Percentiles rank a stretch among this genome's conserved stretches.
phyloP scores from a whole-genome alignment of 1,140 invertebrate genomes.

The Drosophila setifemur region DNA sequence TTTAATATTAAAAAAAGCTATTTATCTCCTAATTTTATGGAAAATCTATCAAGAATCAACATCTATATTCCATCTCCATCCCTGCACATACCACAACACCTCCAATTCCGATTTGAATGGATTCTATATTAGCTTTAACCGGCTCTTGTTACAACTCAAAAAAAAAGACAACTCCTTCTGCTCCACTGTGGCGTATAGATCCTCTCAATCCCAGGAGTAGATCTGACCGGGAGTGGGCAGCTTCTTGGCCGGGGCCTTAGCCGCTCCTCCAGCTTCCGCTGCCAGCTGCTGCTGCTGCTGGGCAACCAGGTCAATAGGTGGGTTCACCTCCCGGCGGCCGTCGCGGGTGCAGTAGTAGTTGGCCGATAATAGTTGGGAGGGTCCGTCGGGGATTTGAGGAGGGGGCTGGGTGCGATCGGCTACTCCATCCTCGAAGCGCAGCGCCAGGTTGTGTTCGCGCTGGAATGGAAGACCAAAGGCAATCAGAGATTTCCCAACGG shows the following conservation, averaged over 20 bases:
- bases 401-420: constrained; percentile 88
- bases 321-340: constrained; percentile 87
- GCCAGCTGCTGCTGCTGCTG: constrained; percentile 53
- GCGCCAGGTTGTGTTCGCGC: constrained; percentile 85
- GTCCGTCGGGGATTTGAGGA: constrained; percentile 89
- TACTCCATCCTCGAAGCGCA: constrained; percentile 86
- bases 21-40: no score
- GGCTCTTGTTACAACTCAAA: constrained; percentile 30
- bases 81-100: neutral
- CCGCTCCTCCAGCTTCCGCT: constrained; percentile 16
- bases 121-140: constrained; percentile 51
- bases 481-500: neutral
- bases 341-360: constrained; percentile 93
- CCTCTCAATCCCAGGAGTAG: constrained; percentile 83
- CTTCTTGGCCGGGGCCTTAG: constrained; percentile 40
- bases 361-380: constrained; percentile 86
- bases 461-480: constrained; percentile 76
- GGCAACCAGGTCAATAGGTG: constrained; percentile 85
- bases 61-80: neutral
- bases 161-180: constrained; percentile 1
- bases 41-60: no score
- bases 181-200: neutral
- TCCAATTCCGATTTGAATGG: constrained; percentile 11
- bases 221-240: constrained; percentile 84
- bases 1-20: no score